Evolutionary conservation across 2,797 vertebrate species (phyloP).

Genomic region (Liparis tanakae): DNA sequence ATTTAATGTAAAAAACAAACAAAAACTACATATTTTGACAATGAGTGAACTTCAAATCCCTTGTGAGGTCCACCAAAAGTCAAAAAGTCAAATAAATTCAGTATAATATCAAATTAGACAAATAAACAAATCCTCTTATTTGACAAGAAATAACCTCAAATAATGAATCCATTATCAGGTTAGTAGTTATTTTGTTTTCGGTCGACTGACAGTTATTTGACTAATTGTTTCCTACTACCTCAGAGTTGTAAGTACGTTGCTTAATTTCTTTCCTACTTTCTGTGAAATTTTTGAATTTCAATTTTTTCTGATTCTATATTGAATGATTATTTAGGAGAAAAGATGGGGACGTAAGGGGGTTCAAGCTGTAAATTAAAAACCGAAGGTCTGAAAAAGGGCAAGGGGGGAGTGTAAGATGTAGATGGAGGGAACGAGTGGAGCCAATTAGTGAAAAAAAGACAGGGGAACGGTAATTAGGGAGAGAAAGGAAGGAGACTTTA

Average conservation of each 20-base stretch:
- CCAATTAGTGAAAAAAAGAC: constrained; percentile 81
- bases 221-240: background rate
- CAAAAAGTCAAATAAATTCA: background rate
- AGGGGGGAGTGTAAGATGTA: constrained; percentile 52
- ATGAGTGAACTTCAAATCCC: background rate
- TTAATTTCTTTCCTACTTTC: constrained; percentile 4
- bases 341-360: constrained; percentile 11
- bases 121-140: background rate
- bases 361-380: constrained; percentile 67
- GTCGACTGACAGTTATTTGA: background rate
- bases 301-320: constrained; percentile 49
- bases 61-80: background rate
- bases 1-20: background rate
- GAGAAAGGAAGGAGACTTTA: constrained; percentile 57
- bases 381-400: constrained; percentile 58
- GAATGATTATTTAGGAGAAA: constrained; percentile 55
- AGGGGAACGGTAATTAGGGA: constrained; percentile 72
- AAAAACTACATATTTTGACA: background rate
- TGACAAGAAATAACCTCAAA: background rate
- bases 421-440: constrained; percentile 60
- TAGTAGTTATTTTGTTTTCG: background rate
- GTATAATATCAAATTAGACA: background rate
- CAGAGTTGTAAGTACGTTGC: background rate
- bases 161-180: background rate
- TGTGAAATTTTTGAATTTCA: constrained; percentile 31